Base-by-base conservation (phyloP, 2,888 invertebrate species). In the Nycteola revayana region DNA sequence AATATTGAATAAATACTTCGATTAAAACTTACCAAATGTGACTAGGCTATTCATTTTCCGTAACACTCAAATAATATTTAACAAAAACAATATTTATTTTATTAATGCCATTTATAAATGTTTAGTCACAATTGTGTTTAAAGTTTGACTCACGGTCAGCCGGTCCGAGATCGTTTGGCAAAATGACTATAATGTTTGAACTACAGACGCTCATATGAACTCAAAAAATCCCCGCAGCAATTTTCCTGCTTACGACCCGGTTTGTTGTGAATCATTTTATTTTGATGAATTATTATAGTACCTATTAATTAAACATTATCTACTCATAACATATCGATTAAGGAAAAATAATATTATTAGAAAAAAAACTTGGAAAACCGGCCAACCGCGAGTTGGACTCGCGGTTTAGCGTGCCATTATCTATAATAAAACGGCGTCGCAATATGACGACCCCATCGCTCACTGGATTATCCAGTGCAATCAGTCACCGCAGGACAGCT, bases 241-340 rank as follows among this genome's bases (percentile, higher is more conserved):
- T 24, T 47, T 53, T 47, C 43, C 43, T 49, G 38, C 28, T 24
- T 28, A 42, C 39, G 51, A 55, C 45, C 25, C 36, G 48, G 45
- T 55, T 45, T 9, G 22, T 14, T 17, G 39, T 32, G 29, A 28
- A 42, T 32, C 25, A 42, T 40, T 44, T 50, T 44, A 24, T 25
- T 28, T 10, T 32, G 24, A 22, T 32, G 32, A 41, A 26, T 37
- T 46, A 45, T 27, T 14, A 18, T 18, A 18, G 3, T 18, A n/a
- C n/a, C n/a, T n/a, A n/a, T n/a, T n/a, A n/a, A n/a, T n/a, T n/a
- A n/a, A 3, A 14, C 14, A 14, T 14, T 3, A 3, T 14, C 2
- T 14, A 14, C 5, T 5, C 14, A 14, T 14, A 5, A 14, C 14
- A 14, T 14, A 14, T 3, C 14, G 54, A 54, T 27, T 21, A 3